phyloP scores from a whole-genome alignment of 92 coral and sea anemone species.

The Porites divaricata region DNA sequence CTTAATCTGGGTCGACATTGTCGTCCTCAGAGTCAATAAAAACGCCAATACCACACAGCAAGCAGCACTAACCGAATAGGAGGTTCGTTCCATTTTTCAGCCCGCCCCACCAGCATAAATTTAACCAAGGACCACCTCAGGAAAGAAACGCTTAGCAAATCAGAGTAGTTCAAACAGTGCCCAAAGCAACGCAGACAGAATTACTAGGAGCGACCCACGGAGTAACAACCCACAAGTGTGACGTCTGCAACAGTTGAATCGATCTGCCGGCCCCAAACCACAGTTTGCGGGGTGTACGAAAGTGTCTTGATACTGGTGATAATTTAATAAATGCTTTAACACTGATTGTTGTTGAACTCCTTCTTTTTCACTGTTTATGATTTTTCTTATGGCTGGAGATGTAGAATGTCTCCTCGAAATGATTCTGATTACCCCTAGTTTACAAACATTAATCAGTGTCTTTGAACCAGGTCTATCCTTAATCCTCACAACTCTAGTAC shows the following conservation, averaged over 20 bases:
- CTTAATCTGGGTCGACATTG: conserved; percentile 32
- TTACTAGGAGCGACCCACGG: conserved; percentile 8
- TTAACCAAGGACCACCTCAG: neutral
- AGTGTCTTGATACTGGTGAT: conserved; percentile 23
- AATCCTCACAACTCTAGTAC: too few species aligned
- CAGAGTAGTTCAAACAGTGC: neutral
- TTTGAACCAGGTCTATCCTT: too few species aligned
- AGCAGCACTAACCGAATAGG: conserved; percentile 27
- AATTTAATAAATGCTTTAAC: too few species aligned
- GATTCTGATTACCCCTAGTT: too few species aligned
- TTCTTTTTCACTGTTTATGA: too few species aligned
- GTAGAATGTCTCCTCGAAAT: too few species aligned
- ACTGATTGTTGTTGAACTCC: too few species aligned
- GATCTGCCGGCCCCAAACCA: conserved; percentile 29
- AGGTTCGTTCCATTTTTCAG: conserved; percentile 5
- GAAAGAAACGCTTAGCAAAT: neutral
- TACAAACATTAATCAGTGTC: too few species aligned
- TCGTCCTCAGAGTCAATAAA: conserved; percentile 19
- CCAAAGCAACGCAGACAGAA: conserved; percentile 5
- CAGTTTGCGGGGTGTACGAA: conserved; percentile 30
- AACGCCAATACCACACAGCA: neutral
- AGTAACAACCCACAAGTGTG: conserved; percentile 7
- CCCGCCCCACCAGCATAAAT: neutral
- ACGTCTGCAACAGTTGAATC: conserved; percentile 14
- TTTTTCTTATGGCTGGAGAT: too few species aligned